Percentiles rank a stretch among this genome's conserved stretches.
phyloP scores from a whole-genome alignment of 2,113 vertebrate genomes.

The Xiphorhynchus elegans region DNA sequence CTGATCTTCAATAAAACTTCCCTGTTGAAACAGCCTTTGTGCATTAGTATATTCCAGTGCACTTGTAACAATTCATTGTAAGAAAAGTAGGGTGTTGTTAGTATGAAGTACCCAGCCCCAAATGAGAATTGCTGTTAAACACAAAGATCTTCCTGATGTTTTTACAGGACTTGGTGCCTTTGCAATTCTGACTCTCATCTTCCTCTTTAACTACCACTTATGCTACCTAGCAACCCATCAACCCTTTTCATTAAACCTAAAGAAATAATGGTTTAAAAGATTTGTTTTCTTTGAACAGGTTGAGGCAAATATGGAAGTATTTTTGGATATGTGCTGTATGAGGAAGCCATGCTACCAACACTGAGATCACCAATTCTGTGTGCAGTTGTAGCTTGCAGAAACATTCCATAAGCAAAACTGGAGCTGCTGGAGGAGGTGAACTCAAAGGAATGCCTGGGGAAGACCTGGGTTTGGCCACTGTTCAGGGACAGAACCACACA shows the following conservation, averaged over 20 bases:
- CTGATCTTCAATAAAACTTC: not conserved
- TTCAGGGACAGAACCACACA: not conserved
- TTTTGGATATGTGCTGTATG: not conserved
- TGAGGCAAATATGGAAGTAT: not conserved
- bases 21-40: not conserved
- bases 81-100: not conserved
- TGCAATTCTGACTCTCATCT: not conserved
- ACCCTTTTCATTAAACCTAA: not conserved
- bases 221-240: fast-evolving
- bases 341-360: not conserved
- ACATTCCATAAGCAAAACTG: not conserved
- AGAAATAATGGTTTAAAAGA: not conserved
- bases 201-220: not conserved
- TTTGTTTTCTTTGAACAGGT: not conserved
- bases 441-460: not conserved
- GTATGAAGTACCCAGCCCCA: not conserved
- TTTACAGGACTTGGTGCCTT: not conserved
- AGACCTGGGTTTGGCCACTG: not conserved
- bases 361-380: not conserved
- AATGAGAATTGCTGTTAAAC: not conserved
- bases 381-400: not conserved
- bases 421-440: not conserved
- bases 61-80: not conserved
- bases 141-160: not conserved
- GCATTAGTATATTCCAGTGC: not conserved